Evolutionary conservation across 2,797 vertebrate genomes (phyloP).

Genomic region (Sternarchorhynchus goeldii): DNA sequence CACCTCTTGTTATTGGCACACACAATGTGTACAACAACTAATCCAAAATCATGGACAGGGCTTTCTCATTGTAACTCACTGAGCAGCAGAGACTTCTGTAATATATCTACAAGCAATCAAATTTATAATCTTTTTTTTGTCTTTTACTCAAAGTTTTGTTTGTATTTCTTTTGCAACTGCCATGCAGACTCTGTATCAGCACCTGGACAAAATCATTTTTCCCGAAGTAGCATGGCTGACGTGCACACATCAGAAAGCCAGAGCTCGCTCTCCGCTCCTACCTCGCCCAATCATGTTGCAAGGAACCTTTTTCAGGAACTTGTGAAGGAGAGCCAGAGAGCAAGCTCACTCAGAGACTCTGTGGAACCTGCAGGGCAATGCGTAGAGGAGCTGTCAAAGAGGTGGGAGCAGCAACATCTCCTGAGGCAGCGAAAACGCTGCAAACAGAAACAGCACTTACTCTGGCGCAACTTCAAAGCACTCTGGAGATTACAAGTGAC

Average conservation of each 20-base stretch:
- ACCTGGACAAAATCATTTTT: background rate
- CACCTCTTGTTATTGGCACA: too few species aligned
- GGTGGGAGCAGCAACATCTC: background rate
- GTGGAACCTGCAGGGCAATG: background rate
- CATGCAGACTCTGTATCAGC: background rate
- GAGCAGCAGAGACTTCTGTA: too few species aligned
- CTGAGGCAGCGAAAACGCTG: background rate
- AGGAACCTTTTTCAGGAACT: background rate
- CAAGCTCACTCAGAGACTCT: background rate
- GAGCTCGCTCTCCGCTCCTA: background rate
- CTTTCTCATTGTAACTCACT: too few species aligned
- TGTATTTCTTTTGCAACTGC: too few species aligned
- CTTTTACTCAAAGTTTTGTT: too few species aligned
- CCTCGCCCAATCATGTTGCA: background rate
- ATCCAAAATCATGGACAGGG: too few species aligned
- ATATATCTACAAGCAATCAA: too few species aligned
- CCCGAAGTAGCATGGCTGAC: background rate
- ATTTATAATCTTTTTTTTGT: too few species aligned
- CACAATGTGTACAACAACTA: too few species aligned
- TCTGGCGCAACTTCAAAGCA: background rate
- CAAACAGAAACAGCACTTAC: background rate
- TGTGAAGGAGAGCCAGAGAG: background rate
- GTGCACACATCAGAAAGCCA: background rate
- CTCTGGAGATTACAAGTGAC: background rate
- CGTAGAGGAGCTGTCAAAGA: background rate